A percentile compares a stretch with the other conserved stretches of the same genome.
These are phyloP conservation scores for Metridium senile DNA, from an alignment of 92 coral and sea anemone genomes.

Conservation along the genomic window DNA sequence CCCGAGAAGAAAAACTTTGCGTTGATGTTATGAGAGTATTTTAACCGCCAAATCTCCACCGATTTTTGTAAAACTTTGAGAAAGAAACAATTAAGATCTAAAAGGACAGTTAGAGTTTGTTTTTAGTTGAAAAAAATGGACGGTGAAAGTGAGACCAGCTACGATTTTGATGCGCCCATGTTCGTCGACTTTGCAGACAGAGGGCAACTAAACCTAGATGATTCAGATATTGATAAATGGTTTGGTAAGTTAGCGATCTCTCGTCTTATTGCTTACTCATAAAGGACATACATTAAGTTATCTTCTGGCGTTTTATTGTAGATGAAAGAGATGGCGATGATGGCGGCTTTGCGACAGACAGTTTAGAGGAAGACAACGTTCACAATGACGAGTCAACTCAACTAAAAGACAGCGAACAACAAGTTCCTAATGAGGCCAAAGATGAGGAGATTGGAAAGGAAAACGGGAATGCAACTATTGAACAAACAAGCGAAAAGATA, in stretches of 20 bases:
- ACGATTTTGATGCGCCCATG: constrained; percentile 96
- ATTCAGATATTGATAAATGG: constrained; percentile 77
- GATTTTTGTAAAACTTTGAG: background rate
- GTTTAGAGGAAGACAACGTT: constrained; percentile 46
- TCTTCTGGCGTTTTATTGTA: constrained; percentile 4
- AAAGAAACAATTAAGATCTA: background rate
- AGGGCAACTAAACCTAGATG: constrained; percentile 39
- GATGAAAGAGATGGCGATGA: constrained; percentile 78
- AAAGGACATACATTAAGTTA: background rate
- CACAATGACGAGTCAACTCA: constrained; percentile 3
- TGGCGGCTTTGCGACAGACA: constrained; percentile 61
- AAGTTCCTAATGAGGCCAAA: background rate
- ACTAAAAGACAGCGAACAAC: background rate
- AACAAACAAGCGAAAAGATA: background rate
- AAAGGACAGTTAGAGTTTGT: background rate
- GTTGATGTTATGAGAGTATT: background rate
- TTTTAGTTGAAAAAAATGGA: constrained; percentile 45
- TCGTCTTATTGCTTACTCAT: background rate
- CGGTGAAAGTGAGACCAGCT: constrained; percentile 51
- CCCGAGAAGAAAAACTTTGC: background rate
- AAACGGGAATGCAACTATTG: constrained; percentile 3
- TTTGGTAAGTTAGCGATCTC: constrained; percentile 72
- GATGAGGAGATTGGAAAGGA: background rate
- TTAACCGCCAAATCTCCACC: background rate
- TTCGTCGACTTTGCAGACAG: constrained; percentile 71